These are phyloP conservation scores for Acanthopagrus latus DNA, from an alignment of 2,797 vertebrate genomes.

Conservation along the genomic window DNA sequence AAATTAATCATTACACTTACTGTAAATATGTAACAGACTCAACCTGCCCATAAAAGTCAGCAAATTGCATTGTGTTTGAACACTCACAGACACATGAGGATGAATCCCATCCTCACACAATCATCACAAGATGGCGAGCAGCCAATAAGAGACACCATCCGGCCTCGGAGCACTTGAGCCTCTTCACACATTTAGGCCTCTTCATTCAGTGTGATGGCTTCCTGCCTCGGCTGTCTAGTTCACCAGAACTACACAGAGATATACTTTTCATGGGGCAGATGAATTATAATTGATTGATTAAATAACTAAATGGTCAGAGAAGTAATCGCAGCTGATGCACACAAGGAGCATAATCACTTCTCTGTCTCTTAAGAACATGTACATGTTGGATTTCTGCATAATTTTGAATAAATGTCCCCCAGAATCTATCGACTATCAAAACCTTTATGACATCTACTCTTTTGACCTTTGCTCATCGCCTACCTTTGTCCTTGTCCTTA, in stretches of 20 bases:
- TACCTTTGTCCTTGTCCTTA: neutral
- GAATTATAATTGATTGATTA: neutral
- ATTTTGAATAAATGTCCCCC: neutral
- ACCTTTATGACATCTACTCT: neutral
- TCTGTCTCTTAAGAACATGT: neutral
- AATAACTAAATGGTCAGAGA: neutral
- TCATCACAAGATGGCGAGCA: constrained; percentile 36
- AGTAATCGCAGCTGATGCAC: neutral
- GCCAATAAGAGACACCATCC: constrained; percentile 28
- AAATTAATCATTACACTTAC: constrained; percentile 86
- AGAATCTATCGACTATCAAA: neutral
- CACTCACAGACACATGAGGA: constrained; percentile 37
- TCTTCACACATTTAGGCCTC: neutral
- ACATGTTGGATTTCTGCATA: neutral
- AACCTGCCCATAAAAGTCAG: constrained; percentile 74
- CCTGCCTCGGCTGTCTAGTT: constrained; percentile 2
- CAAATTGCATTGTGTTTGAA: constrained; percentile 68
- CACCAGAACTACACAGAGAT: neutral
- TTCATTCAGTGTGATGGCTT: constrained; percentile 13
- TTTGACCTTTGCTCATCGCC: neutral
- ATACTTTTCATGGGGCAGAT: neutral
- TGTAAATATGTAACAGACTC: constrained; percentile 86
- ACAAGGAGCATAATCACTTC: neutral
- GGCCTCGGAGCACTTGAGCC: neutral
- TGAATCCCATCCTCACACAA: constrained; percentile 9